Evolutionary conservation across 2,888 invertebrate species (phyloP).

Genomic region (Nezara viridula): DNA sequence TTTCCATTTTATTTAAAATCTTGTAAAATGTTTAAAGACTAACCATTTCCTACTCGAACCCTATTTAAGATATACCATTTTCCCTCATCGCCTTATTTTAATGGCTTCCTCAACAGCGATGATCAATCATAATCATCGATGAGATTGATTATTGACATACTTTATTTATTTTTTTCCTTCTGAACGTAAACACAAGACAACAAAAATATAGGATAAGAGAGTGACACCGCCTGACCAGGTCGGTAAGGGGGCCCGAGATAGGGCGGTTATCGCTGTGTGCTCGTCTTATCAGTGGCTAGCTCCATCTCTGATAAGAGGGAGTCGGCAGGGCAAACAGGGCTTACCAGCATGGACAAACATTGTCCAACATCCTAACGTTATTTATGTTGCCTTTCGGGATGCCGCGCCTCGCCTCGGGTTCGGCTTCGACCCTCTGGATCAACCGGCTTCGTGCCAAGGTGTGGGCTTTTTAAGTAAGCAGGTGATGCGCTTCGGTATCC

Average conservation of each 20-base stretch:
- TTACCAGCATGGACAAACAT: conserved; percentile 40
- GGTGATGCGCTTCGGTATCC: neutral
- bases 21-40: neutral
- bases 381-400: conserved; percentile 45
- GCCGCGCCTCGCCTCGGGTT: neutral
- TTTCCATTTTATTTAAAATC: too few species aligned
- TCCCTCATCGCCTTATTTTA: neutral
- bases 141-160: neutral
- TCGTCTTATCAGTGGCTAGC: conserved; percentile 26
- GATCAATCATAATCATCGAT: neutral
- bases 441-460: neutral
- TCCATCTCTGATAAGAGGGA: conserved; percentile 6
- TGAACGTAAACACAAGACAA: neutral
- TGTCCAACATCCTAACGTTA: conserved; percentile 41
- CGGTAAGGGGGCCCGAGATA: too few species aligned
- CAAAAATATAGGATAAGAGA: neutral
- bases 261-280: conserved; percentile 41
- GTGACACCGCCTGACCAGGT: conserved; percentile 22
- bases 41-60: neutral
- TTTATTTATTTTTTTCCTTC: neutral
- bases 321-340: conserved; percentile 35
- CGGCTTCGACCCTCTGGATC: neutral
- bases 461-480: neutral
- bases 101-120: neutral
- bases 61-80: neutral